These are phyloP conservation scores for Daboia siamensis DNA, from an alignment of 2,113 vertebrate species.

Conservation along the genomic window DNA sequence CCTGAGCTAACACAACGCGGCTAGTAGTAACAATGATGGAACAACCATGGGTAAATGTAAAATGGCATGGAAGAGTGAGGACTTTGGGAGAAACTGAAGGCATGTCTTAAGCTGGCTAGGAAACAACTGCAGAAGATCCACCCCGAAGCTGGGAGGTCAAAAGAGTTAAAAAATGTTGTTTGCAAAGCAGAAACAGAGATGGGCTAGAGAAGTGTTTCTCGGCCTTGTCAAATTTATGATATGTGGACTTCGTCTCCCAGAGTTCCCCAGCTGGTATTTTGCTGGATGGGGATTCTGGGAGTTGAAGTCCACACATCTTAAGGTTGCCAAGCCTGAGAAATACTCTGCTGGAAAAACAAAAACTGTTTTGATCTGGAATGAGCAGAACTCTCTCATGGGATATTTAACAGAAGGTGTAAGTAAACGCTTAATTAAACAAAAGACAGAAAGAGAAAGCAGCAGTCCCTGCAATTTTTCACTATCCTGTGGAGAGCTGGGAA, in stretches of 20 bases:
- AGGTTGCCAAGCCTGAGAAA: neutral
- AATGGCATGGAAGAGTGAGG: neutral
- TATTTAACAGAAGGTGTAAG: neutral
- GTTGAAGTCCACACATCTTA: neutral
- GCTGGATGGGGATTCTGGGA: neutral
- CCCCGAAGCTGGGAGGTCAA: neutral
- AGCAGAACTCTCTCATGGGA: neutral
- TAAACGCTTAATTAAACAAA: neutral
- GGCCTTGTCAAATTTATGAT: neutral
- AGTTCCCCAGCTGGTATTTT: neutral
- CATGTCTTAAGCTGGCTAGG: neutral
- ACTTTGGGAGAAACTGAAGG: neutral
- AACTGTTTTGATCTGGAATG: neutral
- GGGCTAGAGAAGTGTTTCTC: neutral
- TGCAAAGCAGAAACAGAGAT: neutral
- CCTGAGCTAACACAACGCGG: neutral
- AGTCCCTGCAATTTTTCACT: neutral
- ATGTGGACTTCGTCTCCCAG: neutral
- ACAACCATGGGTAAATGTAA: neutral
- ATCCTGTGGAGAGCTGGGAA: neutral
- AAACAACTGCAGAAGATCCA: neutral
- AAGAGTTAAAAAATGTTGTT: neutral
- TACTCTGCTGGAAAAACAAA: neutral
- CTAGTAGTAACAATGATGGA: neutral
- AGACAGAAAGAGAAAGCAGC: neutral